Base-by-base conservation (phyloP, 1,140 invertebrate species). In the Diabrotica undecimpunctata region DNA sequence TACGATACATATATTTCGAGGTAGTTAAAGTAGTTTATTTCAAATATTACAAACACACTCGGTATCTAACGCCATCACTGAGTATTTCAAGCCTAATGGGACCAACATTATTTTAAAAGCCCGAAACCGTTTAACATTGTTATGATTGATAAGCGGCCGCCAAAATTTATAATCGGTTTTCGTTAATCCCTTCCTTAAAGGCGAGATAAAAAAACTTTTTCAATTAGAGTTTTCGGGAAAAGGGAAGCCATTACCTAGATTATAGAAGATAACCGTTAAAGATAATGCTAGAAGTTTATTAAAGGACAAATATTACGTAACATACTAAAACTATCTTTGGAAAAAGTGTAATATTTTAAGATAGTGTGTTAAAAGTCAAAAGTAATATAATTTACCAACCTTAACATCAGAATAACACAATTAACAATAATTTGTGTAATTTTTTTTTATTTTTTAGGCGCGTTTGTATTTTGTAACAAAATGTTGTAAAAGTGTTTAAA, bases 191-290 rank as follows among this genome's bases (percentile, higher is more conserved):
- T 46, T n/a, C n/a, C 41, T 46, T 10, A 46, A 46, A 46, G 41
- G 41, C 8, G 41, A 46, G n/a, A 46, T 46, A 46, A 46, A 46
- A 46, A 46, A 46, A 46, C 41, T 46, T 46, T 46, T 46, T 46
- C 41, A 46, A 46, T 46, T 46, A 46, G 41, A 46, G 8, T 5
- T 46, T 46, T 46, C 8, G 41, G 41, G n/a, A 46, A 8, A n/a
- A 46, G 41, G 41, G n/a, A 46, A 46, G n/a, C n/a, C 8, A n/a
- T 46, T 46, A 5, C 41, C 41, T 46, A 46, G 41, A 46, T 46
- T 46, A 46, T 46, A 10, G 25, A 25, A 46, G 8, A 46, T 46
- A n/a, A n/a, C 41, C n/a, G 41, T 46, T 46, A 10, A 8, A 46
- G 41, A 46, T 46, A n/a, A 46, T 46, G 8, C n/a, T 46, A 0